phyloP scores from a whole-genome alignment of 2,797 vertebrate species.

The Sebastes ruberrimus region DNA sequence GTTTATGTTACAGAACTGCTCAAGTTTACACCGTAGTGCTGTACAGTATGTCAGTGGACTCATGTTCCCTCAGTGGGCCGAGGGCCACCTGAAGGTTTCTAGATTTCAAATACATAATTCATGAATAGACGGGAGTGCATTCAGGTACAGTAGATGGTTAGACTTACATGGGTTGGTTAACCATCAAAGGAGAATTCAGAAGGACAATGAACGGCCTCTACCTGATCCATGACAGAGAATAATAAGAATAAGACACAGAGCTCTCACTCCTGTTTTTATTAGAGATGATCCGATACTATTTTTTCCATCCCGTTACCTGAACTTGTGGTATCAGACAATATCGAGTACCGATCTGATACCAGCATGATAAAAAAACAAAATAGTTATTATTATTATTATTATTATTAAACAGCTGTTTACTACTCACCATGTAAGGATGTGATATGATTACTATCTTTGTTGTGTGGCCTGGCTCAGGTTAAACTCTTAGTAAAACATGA shows the following conservation, averaged over 20 bases:
- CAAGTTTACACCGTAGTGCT: constrained; percentile 20
- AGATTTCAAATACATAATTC: constrained; percentile 30
- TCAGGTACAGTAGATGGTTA: not conserved
- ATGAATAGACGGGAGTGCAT: not conserved
- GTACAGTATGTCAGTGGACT: constrained; percentile 41
- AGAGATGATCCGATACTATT: too few relatives aligned
- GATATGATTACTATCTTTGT: too few relatives aligned
- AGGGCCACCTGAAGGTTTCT: constrained; percentile 20
- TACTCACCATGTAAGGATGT: too few relatives aligned
- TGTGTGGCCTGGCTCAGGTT: too few relatives aligned
- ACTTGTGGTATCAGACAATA: too few relatives aligned
- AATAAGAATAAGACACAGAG: not conserved
- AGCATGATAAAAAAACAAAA: too few relatives aligned
- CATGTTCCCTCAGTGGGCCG: not conserved
- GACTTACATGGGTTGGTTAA: not conserved
- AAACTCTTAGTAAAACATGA: too few relatives aligned
- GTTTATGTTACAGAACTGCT: constrained; percentile 45
- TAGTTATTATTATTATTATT: too few relatives aligned
- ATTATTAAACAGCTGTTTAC: too few relatives aligned
- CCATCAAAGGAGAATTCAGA: not conserved
- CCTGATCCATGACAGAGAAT: not conserved
- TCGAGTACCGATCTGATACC: too few relatives aligned
- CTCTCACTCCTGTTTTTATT: not conserved
- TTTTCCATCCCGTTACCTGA: too few relatives aligned
- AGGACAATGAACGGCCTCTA: not conserved